phyloP scores from a whole-genome alignment of 2,113 vertebrate genomes.

The Spizaetus ornatus region DNA sequence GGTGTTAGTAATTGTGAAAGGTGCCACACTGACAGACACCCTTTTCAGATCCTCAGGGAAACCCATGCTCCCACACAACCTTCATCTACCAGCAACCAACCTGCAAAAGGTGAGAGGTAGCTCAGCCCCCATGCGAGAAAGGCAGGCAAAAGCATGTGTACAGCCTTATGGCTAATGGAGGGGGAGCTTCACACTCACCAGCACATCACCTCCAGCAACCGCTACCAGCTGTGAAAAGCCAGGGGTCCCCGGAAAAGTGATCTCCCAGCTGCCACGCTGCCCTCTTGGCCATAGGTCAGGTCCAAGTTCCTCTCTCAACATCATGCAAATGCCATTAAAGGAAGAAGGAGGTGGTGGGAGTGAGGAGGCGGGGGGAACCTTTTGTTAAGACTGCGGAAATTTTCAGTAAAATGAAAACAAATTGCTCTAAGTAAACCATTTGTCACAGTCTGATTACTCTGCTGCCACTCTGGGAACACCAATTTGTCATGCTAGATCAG shows the following conservation, averaged over 20 bases:
- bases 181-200: background rate
- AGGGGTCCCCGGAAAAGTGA: accelerated
- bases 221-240: background rate
- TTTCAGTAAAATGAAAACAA: conserved; percentile 83
- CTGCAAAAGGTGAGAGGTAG: background rate
- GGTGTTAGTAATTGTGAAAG: background rate
- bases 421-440: conserved; percentile 84
- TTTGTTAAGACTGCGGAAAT: conserved; percentile 74
- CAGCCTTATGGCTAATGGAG: background rate
- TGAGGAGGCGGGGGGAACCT: background rate
- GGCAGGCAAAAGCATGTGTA: accelerated
- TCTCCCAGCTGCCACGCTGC: background rate
- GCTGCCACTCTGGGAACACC: conserved; percentile 76
- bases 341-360: background rate
- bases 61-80: background rate
- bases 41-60: background rate
- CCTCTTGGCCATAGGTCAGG: background rate
- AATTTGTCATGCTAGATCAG: conserved; percentile 83
- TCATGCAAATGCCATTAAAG: conserved; percentile 42
- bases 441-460: conserved; percentile 83
- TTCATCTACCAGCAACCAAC: background rate
- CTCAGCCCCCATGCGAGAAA: background rate
- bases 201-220: background rate
- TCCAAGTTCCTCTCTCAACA: conserved; percentile 16
- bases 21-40: background rate